Evolutionary conservation across 2,797 vertebrate species (phyloP), one percentile per base, ranked within the genome.

Genomic region (Apogon talboti): DNA sequence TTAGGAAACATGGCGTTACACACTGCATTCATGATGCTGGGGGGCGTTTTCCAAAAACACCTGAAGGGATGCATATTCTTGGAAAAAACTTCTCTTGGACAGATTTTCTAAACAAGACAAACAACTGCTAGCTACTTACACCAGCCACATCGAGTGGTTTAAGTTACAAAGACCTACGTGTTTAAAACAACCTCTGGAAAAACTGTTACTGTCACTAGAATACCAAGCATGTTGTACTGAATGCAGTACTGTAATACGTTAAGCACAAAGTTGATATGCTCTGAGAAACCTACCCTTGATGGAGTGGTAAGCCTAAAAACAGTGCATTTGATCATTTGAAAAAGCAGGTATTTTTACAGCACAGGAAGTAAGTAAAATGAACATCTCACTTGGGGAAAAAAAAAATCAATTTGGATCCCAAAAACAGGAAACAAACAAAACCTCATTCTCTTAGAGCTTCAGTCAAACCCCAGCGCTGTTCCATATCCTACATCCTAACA

Each of bases 291-390:
- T 70, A 68, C 19, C 74, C 42, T 44, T 49, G 59, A 69, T 43
- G 53, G 55, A 58, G 67, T 45, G 42, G 30, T 51, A 28, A 68
- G 62, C 41, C 46, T 62, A 50, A 71, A 72, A 86, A 79, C 45
- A 16, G 59, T 56, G 53, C 47, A 52, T 71, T 62, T 60, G 62
- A 84, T 64, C 48, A 28, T 48, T 71, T 63, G 57, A 70, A 44
- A 78, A 79, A 88, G 74, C 81, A 24, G 48, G 45, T 51, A 24
- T 70, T 81, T 81, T 82, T 87, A 91, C 82, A 90, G 83, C 85
- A 60, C 46, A 65, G 40, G 40, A 74, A 66, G 67, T 60, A 66
- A 83, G 78, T 49, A 62, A 87, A 83, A 81, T 30, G 0, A 74
- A 58, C 33, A 53, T 61, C 60, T 74, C 63, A 65, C 65, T 71